phyloP scores from a whole-genome alignment of 2,113 vertebrate species.

The Redunca redunca region DNA sequence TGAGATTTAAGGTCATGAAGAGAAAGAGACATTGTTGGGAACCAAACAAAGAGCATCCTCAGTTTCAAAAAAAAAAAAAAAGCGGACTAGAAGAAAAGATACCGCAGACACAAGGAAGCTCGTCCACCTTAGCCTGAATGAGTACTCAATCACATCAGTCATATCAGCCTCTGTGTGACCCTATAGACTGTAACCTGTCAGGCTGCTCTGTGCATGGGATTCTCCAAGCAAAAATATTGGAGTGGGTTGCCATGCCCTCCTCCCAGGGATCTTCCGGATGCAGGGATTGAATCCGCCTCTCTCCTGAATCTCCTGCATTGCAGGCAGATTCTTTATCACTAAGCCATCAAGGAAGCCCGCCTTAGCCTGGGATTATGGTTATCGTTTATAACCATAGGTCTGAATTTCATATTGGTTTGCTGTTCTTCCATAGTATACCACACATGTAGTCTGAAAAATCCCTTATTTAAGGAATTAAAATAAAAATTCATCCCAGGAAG shows the following conservation, averaged over 20 bases:
- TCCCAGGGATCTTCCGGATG: not conserved
- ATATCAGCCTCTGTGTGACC: not conserved
- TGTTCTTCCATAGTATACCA: not conserved
- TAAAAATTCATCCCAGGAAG: not conserved
- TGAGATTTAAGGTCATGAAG: not conserved
- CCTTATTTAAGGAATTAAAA: not conserved
- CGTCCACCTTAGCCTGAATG: not conserved
- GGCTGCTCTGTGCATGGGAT: not conserved
- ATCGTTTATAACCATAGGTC: not conserved
- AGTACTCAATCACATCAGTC: not conserved
- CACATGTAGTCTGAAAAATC: not conserved
- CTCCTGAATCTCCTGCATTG: not conserved
- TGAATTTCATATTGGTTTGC: not conserved
- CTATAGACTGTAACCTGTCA: not conserved
- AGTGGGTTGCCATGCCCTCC: not conserved
- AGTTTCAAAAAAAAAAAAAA: not conserved
- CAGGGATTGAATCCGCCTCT: not conserved
- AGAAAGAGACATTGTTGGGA: not conserved
- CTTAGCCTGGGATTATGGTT: not conserved
- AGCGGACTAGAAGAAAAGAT: not conserved
- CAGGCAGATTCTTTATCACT: not conserved
- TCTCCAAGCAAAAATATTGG: not conserved
- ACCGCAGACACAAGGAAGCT: not conserved
- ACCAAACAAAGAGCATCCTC: not conserved
- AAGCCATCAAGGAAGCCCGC: not conserved